Base-by-base conservation (phyloP, 2,888 invertebrate species). In the Drosophila pegasa region DNA sequence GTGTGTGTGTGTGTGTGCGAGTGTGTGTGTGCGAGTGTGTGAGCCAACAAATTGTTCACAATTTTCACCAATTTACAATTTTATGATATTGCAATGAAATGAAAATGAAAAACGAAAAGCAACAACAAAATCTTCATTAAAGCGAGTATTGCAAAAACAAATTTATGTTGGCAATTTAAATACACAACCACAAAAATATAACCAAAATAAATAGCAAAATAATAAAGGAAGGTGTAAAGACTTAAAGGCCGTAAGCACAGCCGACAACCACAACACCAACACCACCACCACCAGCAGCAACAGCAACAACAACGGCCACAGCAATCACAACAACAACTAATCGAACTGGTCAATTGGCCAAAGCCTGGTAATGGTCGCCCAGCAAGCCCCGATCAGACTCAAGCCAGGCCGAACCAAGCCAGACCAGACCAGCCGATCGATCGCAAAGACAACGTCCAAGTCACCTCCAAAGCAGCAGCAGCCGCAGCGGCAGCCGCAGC, bases 301-400 rank as follows among this genome's bases (percentile, higher is more conserved):
- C 48, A 67, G 18, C 54, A 62, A 35, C 64, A 59, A 1, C 38
- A 67, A 48, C 60, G 63, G 3, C 51, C 59, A 60, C 82, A 79
- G 38, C 52, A 52, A 52, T 52, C 37, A 52, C 52, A 52, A 72
- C 73, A 80, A 79, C 82, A 87, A 84, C 84, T 88, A 88, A 88
- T 88, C 89, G 88, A 87, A 87, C 82, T 88, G 88, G 87, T 88
- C 88, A 88, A 88, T 87, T 88, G 87, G 79, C 78, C 87, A 87
- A 84, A 78, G 87, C 75, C 75, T 71, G 55, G 72, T 78, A 88
- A 85, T 85, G 82, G 78, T 78, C 73, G 82, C 76, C 87, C 81
- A 81, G 75, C 63, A 62, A 65, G 81, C 61, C 67, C 51, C 60
- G 64, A 56, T 22, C 69, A 52, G 54, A 47, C 61, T 41, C 71